Evolutionary conservation across 1,140 invertebrate species (phyloP).

Genomic region (Polypedilum vanderplanki): DNA sequence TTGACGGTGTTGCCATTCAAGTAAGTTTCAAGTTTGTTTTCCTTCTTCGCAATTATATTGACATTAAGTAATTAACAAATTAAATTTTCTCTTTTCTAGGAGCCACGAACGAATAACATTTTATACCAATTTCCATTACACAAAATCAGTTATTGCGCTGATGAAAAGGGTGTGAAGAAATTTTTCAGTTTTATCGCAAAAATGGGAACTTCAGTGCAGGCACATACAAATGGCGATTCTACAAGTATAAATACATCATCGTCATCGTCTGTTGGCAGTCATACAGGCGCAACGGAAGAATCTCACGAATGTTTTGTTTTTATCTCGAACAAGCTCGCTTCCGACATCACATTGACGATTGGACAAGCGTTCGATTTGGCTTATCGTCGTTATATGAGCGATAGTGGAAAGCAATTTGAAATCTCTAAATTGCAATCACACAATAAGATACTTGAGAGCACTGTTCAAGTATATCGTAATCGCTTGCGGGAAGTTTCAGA

Average conservation of each 20-base stretch:
- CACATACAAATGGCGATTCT: constrained; percentile 35
- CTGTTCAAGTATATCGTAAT: constrained; percentile 48
- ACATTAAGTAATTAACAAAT: constrained; percentile 27
- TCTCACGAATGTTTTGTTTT: constrained; percentile 94
- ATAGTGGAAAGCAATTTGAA: constrained; percentile 48
- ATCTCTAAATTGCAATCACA: constrained; percentile 49
- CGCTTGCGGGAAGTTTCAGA: constrained; percentile 44
- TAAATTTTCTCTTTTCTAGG: constrained; percentile 43
- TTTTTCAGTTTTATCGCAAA: constrained; percentile 97
- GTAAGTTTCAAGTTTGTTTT: constrained; percentile 43
- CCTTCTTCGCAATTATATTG: too few relatives aligned
- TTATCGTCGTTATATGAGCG: constrained; percentile 55
- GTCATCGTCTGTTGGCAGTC: constrained; percentile 30
- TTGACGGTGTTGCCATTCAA: constrained; percentile 92
- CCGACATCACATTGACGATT: constrained; percentile 93
- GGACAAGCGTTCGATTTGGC: constrained; percentile 96
- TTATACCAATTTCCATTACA: constrained; percentile 94
- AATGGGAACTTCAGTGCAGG: constrained; percentile 55
- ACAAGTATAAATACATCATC: constrained; percentile 33
- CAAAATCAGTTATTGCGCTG: constrained; percentile 95
- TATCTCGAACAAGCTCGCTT: constrained; percentile 90
- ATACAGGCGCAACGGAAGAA: constrained; percentile 47
- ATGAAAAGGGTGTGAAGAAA: constrained; percentile 94
- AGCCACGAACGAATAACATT: constrained; percentile 62
- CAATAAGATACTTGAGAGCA: constrained; percentile 48